phyloP scores from a whole-genome alignment of 2,797 vertebrate species.

The Gadopsis bispinosus region DNA sequence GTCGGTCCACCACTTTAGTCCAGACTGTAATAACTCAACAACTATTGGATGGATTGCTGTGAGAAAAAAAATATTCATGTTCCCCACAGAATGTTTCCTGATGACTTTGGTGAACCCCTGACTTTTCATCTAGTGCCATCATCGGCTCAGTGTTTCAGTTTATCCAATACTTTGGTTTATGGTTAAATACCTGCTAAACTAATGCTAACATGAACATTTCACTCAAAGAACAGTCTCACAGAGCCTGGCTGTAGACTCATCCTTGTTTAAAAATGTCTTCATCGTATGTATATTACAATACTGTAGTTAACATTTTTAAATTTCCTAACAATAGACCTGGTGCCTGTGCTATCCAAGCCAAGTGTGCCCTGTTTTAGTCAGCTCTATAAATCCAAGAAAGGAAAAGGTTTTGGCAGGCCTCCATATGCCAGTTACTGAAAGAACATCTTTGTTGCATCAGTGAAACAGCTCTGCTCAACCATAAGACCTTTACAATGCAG shows the following conservation, averaged over 20 bases:
- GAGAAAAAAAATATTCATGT: background rate
- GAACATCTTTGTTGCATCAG: conserved; percentile 56
- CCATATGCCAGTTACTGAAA: conserved; percentile 39
- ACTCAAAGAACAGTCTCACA: conserved; percentile 1
- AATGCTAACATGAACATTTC: background rate
- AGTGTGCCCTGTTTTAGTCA: conserved; percentile 13
- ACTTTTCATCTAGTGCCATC: background rate
- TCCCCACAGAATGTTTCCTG: background rate
- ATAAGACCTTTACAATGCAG: conserved; percentile 40
- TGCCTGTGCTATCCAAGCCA: conserved; percentile 5
- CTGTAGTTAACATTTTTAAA: background rate
- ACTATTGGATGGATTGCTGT: background rate
- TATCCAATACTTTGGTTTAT: background rate
- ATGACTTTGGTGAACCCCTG: background rate
- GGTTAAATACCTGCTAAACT: background rate
- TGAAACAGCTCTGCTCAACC: conserved; percentile 37
- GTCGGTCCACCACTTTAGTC: background rate
- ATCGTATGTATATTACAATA: background rate
- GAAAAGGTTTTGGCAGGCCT: conserved; percentile 41
- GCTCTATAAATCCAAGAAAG: conserved; percentile 30
- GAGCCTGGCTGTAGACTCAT: background rate
- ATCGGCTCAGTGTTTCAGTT: background rate
- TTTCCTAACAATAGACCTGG: background rate
- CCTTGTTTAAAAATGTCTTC: conserved; percentile 5
- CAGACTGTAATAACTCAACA: background rate